phyloP scores from a whole-genome alignment of 2,797 vertebrate species.

The Geotrypetes seraphini region DNA sequence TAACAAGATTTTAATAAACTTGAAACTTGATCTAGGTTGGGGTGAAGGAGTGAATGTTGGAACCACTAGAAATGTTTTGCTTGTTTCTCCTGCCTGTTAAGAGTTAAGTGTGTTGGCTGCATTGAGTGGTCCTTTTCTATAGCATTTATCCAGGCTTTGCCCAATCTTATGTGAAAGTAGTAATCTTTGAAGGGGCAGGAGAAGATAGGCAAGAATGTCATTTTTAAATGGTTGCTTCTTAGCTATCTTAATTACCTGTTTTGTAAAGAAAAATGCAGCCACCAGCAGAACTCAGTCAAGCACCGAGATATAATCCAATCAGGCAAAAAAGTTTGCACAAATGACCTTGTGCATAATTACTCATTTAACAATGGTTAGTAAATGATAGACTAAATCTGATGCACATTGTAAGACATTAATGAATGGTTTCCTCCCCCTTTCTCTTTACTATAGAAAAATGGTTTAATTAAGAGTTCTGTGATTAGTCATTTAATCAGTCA shows the following conservation, averaged over 20 bases:
- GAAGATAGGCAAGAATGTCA: too few species aligned
- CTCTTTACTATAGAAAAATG: constrained; percentile 36
- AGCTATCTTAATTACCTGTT: constrained; percentile 19
- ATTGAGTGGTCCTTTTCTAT: neutral
- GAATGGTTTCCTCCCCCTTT: constrained; percentile 36
- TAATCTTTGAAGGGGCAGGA: too few species aligned
- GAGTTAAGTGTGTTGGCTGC: constrained; percentile 9
- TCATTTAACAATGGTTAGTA: constrained; percentile 29
- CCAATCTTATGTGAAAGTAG: too few species aligned
- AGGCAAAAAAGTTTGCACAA: constrained; percentile 17
- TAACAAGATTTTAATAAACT: too few species aligned
- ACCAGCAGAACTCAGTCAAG: constrained; percentile 7
- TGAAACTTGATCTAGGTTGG: too few species aligned
- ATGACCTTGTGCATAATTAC: constrained; percentile 38
- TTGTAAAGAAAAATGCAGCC: constrained; percentile 13
- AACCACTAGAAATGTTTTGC: too few species aligned
- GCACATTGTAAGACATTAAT: constrained; percentile 29
- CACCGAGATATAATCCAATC: constrained; percentile 19
- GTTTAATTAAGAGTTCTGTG: constrained; percentile 56
- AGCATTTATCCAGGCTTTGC: too few species aligned
- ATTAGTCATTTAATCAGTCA: constrained; percentile 60
- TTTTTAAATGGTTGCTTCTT: constrained; percentile 14
- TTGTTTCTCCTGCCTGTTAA: too few species aligned
- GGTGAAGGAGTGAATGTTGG: too few species aligned
- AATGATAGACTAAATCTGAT: constrained; percentile 29